Evolutionary conservation across 2,888 invertebrate species (phyloP), one percentile per base, ranked within the genome.

Genomic region (Autographa pulchrina): DNA sequence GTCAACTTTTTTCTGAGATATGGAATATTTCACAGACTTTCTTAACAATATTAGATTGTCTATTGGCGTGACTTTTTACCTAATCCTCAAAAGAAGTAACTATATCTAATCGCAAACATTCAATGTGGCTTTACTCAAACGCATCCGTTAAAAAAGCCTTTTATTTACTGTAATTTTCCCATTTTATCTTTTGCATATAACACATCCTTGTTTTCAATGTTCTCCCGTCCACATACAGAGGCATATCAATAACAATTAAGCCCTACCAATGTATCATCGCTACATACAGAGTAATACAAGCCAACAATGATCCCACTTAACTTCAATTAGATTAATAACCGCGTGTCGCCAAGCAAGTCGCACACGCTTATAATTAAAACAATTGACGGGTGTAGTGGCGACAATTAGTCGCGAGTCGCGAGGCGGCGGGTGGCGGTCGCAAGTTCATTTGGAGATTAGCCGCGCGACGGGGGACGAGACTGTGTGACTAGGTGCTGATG

Each of bases 361-460:
- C 16, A 14, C 72, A 20, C 64, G 63, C n/a, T 38, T 52, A 62
- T 73, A 76, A 82, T 83, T 81, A 83, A 72, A 31, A 61, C 54
- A 75, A 78, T 78, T 68, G 62, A n/a, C 58, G 31, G 43, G 13
- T 65, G 62, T 61, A 20, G 48, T 11, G 64, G 71, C 65, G 65
- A 77, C 76, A 79, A 84, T 83, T 84, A 83, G 79, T 71, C 72
- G 66, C 60, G 18, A 25, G 25, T 25, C 25, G 25, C 25, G 16
- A 61, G 65, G 38, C 80, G 20, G 54, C 74, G 75, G 83, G 82
- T 20, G 81, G 64, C 41, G 18, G 68, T 62, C 48, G 11, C 48
- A 4, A n/a, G 62, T 54, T 72, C 74, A 82, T 83, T 81, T 75
- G 35, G 54, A 74, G 83, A 83, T 83, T 79, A 79, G 73, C 32